phyloP scores from a whole-genome alignment of 2,797 vertebrate genomes.

The Sciurus vulgaris region DNA sequence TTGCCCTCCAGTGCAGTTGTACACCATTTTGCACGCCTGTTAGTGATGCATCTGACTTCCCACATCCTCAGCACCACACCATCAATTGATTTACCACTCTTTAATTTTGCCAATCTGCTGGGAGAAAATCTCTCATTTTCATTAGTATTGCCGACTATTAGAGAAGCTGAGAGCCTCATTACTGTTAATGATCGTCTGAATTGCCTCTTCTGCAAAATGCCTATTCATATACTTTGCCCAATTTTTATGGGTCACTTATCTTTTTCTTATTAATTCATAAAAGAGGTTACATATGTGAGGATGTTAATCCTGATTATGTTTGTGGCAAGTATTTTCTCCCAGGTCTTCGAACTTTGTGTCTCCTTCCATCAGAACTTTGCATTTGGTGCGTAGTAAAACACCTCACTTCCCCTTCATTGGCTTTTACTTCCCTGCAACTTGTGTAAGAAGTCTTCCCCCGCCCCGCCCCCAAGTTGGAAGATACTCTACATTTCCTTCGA shows the following conservation, averaged over 20 bases:
- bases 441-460: not conserved
- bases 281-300: not conserved
- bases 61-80: conserved; percentile 39
- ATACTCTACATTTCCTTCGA: not conserved
- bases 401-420: not conserved
- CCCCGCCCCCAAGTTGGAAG: not conserved
- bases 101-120: conserved; percentile 68
- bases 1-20: not conserved
- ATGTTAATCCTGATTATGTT: conserved; percentile 2
- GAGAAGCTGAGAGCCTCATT: not conserved
- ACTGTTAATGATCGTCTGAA: conserved; percentile 6
- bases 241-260: conserved; percentile 5
- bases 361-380: conserved; percentile 42
- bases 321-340: not conserved
- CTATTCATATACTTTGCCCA: not conserved
- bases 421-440: not conserved
- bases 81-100: conserved; percentile 58
- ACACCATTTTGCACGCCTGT: conserved; percentile 1
- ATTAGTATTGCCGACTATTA: not conserved
- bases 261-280: conserved; percentile 56
- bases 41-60: not conserved
- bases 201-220: conserved; percentile 36
- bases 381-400: not conserved
- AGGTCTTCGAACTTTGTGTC: not conserved
- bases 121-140: conserved; percentile 50